These are phyloP conservation scores for Zoroaster sp. DNA, from an alignment of 53 echinoderm and acorn worm genomes.

Conservation along the genomic window DNA sequence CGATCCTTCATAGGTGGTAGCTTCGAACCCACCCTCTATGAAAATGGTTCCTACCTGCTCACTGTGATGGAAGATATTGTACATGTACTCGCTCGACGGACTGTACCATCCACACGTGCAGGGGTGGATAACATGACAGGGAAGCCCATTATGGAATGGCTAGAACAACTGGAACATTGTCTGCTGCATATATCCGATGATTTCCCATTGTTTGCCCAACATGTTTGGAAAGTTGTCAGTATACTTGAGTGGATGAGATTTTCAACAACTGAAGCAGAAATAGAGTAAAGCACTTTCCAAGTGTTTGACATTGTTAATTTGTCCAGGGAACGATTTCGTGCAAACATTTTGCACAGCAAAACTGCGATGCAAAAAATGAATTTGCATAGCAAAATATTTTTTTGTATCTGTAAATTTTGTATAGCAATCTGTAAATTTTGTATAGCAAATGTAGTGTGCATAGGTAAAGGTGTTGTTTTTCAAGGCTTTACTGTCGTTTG, in stretches of 20 bases:
- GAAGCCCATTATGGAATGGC: background rate
- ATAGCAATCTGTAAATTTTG: too few species aligned
- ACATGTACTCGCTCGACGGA: conserved; percentile 30
- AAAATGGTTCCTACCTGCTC: conserved; percentile 65
- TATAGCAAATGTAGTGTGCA: too few species aligned
- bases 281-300: background rate
- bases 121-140: background rate
- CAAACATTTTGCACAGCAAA: too few species aligned
- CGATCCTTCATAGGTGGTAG: background rate
- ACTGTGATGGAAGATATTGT: conserved; percentile 64
- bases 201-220: conserved; percentile 84
- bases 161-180: conserved; percentile 58
- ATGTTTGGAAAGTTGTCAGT: conserved; percentile 67
- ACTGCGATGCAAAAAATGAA: too few species aligned
- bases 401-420: too few species aligned
- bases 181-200: conserved; percentile 71
- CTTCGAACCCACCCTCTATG: conserved; percentile 55
- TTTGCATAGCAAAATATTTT: too few species aligned
- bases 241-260: conserved; percentile 59
- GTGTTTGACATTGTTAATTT: too few species aligned
- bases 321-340: too few species aligned
- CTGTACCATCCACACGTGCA: conserved; percentile 3
- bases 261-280: background rate
- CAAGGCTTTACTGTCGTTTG: too few species aligned
- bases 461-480: too few species aligned